Evolutionary conservation across 2,113 vertebrate species (phyloP).

Genomic region (Orycteropus afer): DNA sequence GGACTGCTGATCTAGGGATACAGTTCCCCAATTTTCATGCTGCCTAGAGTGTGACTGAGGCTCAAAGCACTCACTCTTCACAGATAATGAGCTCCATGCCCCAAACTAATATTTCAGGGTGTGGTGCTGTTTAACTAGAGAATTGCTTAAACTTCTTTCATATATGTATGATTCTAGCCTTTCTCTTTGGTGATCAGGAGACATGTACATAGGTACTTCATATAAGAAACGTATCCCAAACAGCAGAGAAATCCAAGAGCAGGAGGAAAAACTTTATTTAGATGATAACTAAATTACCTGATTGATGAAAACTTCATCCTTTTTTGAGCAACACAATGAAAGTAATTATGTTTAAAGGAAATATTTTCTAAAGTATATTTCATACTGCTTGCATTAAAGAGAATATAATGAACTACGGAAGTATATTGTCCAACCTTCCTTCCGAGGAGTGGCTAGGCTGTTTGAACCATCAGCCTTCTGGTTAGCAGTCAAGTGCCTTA

Average conservation of each 20-base stretch:
- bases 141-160: background rate
- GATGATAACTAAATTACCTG: background rate
- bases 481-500: no score
- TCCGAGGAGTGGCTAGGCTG: no score
- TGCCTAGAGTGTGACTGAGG: background rate
- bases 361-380: background rate
- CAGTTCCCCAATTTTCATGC: background rate
- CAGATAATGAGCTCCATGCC: background rate
- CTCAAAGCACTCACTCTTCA: background rate
- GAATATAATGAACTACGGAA: background rate
- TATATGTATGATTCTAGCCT: background rate
- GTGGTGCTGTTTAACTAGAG: background rate
- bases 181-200: background rate
- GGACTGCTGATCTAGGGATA: background rate
- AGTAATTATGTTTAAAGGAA: slow-evolving; percentile 22
- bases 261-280: background rate
- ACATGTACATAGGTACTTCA: background rate
- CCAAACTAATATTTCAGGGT: background rate
- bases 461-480: no score
- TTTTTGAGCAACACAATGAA: slow-evolving; percentile 16
- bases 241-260: background rate
- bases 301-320: background rate
- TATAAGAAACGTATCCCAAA: background rate
- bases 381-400: background rate
- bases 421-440: no score